Evolutionary conservation across 2,888 invertebrate species (phyloP).

Genomic region (Lypha dubia): DNA sequence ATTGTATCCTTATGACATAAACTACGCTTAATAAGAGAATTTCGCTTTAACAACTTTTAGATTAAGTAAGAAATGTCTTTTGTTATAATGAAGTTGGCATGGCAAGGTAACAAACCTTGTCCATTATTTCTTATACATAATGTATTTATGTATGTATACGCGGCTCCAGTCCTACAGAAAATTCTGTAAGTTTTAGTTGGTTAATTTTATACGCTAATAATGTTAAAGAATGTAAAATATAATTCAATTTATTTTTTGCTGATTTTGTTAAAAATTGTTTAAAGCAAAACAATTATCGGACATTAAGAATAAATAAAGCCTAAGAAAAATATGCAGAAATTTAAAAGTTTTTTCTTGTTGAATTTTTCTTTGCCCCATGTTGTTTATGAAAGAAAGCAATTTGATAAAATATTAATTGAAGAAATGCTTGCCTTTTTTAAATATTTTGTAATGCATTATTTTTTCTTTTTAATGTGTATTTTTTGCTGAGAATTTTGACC

Average conservation of each 20-base stretch:
- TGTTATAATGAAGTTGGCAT: neutral
- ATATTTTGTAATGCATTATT: conserved; percentile 6
- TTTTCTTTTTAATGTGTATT: neutral
- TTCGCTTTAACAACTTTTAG: neutral
- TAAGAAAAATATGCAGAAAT: neutral
- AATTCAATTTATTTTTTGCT: conserved; percentile 12
- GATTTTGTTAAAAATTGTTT: conserved; percentile 19
- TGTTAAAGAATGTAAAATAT: conserved; percentile 44
- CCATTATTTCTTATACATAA: neutral
- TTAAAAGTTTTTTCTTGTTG: neutral
- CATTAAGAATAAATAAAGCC: conserved; percentile 25
- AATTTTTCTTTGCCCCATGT: neutral
- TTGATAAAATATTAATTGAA: neutral
- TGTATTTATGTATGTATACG: no score
- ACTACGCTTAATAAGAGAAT: conserved; percentile 18
- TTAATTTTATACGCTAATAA: conserved; percentile 22
- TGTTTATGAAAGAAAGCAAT: conserved; percentile 5
- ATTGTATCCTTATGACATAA: conserved; percentile 75
- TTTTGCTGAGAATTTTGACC: neutral
- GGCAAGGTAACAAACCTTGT: conserved; percentile 6
- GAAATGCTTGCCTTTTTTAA: conserved; percentile 8
- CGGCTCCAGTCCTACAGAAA: conserved; percentile 48
- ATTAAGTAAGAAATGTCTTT: neutral
- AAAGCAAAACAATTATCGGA: conserved; percentile 11
- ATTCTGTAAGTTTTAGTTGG: conserved; percentile 4